Conservation (phyloP, 2,113 vertebrate species). For the Trichechus manatus region DNA sequence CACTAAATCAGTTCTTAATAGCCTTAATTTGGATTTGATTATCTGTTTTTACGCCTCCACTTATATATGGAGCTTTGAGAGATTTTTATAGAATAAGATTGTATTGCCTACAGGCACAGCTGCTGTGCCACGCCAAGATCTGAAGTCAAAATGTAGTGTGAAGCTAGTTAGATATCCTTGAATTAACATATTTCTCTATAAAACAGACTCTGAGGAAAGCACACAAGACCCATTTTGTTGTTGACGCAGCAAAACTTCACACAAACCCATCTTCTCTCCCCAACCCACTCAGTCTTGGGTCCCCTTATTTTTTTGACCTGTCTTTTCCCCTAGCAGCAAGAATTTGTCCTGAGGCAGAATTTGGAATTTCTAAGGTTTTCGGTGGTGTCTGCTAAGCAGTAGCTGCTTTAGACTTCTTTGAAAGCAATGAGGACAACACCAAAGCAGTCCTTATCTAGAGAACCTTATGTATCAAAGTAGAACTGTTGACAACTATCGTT, state of each 20-base stretch:
- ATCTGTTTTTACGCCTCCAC: conserved; percentile 82
- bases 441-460: neutral
- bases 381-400: neutral
- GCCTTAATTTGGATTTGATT: conserved; percentile 85
- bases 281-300: neutral
- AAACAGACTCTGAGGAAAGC: conserved; percentile 49
- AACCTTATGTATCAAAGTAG: conserved; percentile 41
- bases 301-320: conserved; percentile 20
- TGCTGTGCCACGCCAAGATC: conserved; percentile 76
- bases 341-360: conserved; percentile 58
- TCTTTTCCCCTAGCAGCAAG: conserved; percentile 36
- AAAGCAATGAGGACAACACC: neutral
- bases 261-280: neutral
- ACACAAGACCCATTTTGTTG: neutral
- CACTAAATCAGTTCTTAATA: conserved; percentile 84
- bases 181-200: conserved; percentile 73
- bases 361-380: conserved; percentile 44
- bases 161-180: conserved; percentile 77
- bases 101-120: conserved; percentile 82
- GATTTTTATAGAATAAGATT: conserved; percentile 84
- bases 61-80: conserved; percentile 80
- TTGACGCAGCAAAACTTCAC: neutral
- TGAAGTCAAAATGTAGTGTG: conserved; percentile 79
- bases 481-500: conserved; percentile 36
- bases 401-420: conserved; percentile 40